Conservation (phyloP, 2,888 invertebrate species). For the Eremobia ochroleuca region DNA sequence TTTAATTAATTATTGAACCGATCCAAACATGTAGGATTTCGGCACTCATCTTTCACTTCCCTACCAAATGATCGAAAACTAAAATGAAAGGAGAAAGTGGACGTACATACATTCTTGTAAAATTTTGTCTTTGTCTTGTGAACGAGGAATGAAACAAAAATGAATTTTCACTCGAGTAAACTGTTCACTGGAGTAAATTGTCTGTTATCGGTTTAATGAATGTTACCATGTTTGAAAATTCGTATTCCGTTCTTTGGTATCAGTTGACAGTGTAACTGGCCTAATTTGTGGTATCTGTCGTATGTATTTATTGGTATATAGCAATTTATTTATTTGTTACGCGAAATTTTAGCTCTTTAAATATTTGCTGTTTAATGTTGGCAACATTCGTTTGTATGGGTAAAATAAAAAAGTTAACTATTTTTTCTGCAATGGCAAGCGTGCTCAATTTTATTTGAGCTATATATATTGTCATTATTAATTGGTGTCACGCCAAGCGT, state of each 20-base stretch:
- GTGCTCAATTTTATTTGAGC: slow-evolving; percentile 14
- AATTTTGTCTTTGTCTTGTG: not conserved
- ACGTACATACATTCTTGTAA: not conserved
- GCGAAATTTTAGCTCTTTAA: slow-evolving; percentile 33
- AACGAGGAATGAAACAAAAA: not conserved
- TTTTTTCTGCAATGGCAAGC: slow-evolving; percentile 22
- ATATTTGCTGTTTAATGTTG: slow-evolving; percentile 41
- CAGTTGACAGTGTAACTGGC: slow-evolving; percentile 69
- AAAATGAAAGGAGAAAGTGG: not conserved
- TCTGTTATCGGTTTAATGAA: slow-evolving; percentile 10
- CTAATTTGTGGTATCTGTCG: slow-evolving; percentile 67
- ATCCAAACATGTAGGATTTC: not conserved
- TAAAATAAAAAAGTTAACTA: slow-evolving; percentile 24
- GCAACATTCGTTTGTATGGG: slow-evolving; percentile 39
- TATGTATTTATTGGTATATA: slow-evolving; percentile 55
- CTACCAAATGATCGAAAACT: not conserved
- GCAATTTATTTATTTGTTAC: slow-evolving; percentile 46
- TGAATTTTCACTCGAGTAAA: not conserved
- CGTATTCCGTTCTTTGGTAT: slow-evolving; percentile 47
- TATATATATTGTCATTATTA: slow-evolving; percentile 40
- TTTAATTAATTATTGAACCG: not conserved
- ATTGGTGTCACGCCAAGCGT: slow-evolving; percentile 2
- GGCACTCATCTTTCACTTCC: not conserved
- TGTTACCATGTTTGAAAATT: slow-evolving; percentile 46
- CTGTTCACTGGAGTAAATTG: not conserved